A percentile compares a stretch with the other conserved stretches of the same genome.
Evolutionary conservation across 2,113 vertebrate species (phyloP).

Genomic region (Xiphias gladius): DNA sequence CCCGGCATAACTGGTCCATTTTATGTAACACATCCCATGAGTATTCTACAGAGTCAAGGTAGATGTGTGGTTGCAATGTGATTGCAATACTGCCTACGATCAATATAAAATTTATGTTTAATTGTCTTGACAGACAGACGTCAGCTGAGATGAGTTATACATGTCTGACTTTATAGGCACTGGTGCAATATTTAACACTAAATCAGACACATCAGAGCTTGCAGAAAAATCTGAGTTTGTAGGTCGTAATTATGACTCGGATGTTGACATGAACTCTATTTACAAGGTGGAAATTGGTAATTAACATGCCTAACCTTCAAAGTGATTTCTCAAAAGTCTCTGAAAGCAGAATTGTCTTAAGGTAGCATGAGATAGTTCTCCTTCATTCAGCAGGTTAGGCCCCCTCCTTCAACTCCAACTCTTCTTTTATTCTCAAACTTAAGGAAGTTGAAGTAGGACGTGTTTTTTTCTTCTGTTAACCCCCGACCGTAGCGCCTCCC

Average conservation of each 20-base stretch:
- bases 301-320: neutral
- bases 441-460: slow-evolving; percentile 59
- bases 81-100: neutral
- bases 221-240: too few species aligned
- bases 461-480: slow-evolving; percentile 10
- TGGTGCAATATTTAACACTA: neutral
- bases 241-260: neutral
- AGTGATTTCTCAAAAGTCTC: neutral
- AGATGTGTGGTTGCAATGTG: neutral
- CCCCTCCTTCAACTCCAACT: neutral
- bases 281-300: neutral
- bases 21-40: too few species aligned
- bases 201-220: neutral
- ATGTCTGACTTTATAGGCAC: neutral
- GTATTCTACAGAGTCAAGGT: too few species aligned
- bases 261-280: neutral
- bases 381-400: slow-evolving; percentile 40
- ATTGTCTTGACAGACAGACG: neutral
- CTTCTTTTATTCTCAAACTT: slow-evolving; percentile 19
- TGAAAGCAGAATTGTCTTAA: neutral
- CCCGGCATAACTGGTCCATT: too few species aligned
- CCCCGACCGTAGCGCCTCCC: slow-evolving; percentile 70
- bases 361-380: neutral
- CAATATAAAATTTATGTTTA: neutral
- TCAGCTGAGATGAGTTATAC: too few species aligned